Evolutionary conservation across 2,113 vertebrate genomes (phyloP).

Genomic region (Capreolus pygargus): DNA sequence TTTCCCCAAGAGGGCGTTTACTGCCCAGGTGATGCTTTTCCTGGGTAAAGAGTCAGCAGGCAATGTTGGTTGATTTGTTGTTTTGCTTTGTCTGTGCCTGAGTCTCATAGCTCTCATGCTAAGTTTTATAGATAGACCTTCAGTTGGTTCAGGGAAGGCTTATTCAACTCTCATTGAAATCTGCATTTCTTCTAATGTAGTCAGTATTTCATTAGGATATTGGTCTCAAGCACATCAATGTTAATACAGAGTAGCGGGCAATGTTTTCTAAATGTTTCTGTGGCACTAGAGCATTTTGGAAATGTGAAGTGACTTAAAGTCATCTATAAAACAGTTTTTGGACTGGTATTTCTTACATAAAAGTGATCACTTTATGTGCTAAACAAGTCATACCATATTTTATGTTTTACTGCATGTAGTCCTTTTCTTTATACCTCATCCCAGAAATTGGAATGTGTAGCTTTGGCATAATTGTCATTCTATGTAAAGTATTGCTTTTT

Average conservation of each 20-base stretch:
- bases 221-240: slow-evolving; percentile 78
- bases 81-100: not conserved
- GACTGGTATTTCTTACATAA: not conserved
- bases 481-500: not conserved
- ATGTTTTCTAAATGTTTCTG: not conserved
- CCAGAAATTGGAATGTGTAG: not conserved
- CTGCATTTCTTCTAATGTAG: slow-evolving; percentile 80
- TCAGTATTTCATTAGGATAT: slow-evolving; percentile 83
- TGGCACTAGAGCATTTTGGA: not conserved
- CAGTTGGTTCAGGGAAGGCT: slow-evolving; percentile 81
- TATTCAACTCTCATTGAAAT: slow-evolving; percentile 77
- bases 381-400: not conserved
- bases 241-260: slow-evolving; percentile 80
- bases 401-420: not conserved
- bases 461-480: not conserved
- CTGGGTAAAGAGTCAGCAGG: not conserved
- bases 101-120: not conserved
- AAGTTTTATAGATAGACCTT: slow-evolving; percentile 81
- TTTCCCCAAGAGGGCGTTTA: not conserved
- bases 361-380: not conserved
- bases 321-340: not conserved
- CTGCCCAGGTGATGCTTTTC: not conserved
- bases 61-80: not conserved
- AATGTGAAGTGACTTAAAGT: not conserved
- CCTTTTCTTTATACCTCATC: not conserved